Base-by-base conservation (phyloP, 2,888 invertebrate species). In the Villa cingulata region DNA sequence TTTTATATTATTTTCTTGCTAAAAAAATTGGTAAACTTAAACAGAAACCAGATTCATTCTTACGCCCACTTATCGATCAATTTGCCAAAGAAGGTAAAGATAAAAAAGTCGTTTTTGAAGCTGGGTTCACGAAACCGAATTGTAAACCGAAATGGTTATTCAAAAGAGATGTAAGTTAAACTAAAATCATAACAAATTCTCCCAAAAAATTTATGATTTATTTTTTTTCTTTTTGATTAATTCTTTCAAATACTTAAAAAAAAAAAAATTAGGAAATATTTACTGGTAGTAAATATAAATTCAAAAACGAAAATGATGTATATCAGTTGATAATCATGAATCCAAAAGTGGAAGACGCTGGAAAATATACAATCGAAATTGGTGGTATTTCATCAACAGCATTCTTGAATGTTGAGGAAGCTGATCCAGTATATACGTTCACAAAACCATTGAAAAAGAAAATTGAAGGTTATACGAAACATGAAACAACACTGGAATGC, bases 121-220 rank as follows among this genome's bases (percentile, higher is more conserved):
- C 88, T 53, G 85, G 86, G 65, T 99, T 97, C 74, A 89, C 92
- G 54, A 97, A 95, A 72, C 83, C 92, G n/a, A 94, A 95, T 68
- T 77, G 84, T 62, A 91, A 91, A 65, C 87, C 90, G 10, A 90
- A 86, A 71, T 92, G 92, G 92, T 80, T 78, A 64, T 85, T 86
- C 74, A 80, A 89, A 53, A 90, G 90, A 72, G 90, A 91, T 74
- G 91, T 90, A 75, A 81, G 88, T 80, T 3, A 43, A 37, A 36
- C 9, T 36, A 3, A 36, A 36, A 14, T 16, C 6, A 36, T 6
- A 23, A 23, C 7, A 23, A 23, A 23, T 23, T 23, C 23, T 6
- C 7, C 7, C 23, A 6, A 23, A 23, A 23, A 6, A 23, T 23
- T 23, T 36, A 6, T n/a, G 9, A 36, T 36, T 36, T 14, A 36